Percentiles rank a stretch among this genome's conserved stretches.
These are phyloP conservation scores for Tethya wilhelma DNA, from an alignment of 37 sponge, comb jelly and placozoan genomes.

Conservation along the genomic window DNA sequence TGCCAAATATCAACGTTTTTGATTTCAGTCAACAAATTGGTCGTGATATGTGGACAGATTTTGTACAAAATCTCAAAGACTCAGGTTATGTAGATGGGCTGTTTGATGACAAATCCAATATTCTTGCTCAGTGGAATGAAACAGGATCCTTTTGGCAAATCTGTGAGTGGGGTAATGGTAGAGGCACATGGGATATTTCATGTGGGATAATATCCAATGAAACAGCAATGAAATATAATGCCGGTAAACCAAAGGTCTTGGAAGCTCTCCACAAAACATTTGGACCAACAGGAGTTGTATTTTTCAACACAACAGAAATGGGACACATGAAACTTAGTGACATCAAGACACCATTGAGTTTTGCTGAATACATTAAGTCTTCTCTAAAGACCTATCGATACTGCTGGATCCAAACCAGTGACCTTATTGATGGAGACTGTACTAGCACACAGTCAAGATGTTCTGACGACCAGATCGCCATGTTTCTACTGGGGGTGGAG, in stretches of 20 bases:
- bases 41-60: constrained; percentile 29
- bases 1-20: constrained; percentile 28
- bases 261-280: constrained; percentile 10
- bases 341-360: background rate
- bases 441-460: constrained; percentile 10
- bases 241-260: constrained; percentile 24
- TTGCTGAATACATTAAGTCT: background rate
- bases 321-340: background rate
- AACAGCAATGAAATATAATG: constrained; percentile 17
- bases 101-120: constrained; percentile 13
- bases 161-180: constrained; percentile 34
- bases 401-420: background rate
- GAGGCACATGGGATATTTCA: constrained; percentile 16
- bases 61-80: constrained; percentile 11
- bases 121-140: constrained; percentile 21
- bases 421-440: constrained; percentile 32
- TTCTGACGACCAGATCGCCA: constrained; percentile 5
- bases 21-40: constrained; percentile 13
- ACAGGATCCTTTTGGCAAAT: constrained; percentile 34
- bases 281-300: constrained; percentile 15
- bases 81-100: constrained; percentile 21
- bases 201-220: constrained; percentile 27
- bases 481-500: too few relatives aligned
- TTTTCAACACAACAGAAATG: constrained; percentile 24
- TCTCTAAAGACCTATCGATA: constrained; percentile 15